phyloP scores from a whole-genome alignment of 1,140 invertebrate species.

The Heliconius hewitsoni region DNA sequence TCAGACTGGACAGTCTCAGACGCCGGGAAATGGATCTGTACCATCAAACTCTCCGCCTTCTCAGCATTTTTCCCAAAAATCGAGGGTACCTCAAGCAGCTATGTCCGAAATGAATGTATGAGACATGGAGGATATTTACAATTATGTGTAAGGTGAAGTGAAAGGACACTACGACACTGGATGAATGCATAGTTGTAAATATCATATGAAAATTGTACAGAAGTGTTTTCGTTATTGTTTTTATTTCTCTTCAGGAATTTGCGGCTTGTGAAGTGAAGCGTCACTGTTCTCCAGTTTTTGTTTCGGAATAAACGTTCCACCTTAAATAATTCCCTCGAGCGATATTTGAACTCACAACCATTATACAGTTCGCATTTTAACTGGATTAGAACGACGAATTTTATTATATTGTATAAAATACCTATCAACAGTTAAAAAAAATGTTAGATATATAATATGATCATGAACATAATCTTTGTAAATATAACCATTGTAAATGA shows the following conservation, averaged over 20 bases:
- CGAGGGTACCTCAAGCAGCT: constrained; percentile 87
- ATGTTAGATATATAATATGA: constrained; percentile 1
- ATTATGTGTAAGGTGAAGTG: constrained; percentile 77
- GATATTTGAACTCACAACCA: not conserved
- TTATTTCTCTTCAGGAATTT: not conserved
- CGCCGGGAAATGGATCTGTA: constrained; percentile 70
- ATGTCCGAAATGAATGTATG: constrained; percentile 93
- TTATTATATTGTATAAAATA: not conserved
- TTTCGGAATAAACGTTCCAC: not conserved
- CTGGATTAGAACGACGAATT: not conserved
- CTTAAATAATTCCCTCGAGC: not conserved
- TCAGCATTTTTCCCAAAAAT: constrained; percentile 79
- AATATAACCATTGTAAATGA: constrained; percentile 23
- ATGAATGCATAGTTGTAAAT: constrained; percentile 72
- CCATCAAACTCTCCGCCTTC: constrained; percentile 69
- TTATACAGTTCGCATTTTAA: not conserved
- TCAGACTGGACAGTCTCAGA: constrained; percentile 68
- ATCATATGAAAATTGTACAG: constrained; percentile 52
- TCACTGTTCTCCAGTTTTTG: not conserved
- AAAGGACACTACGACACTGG: constrained; percentile 48
- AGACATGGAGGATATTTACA: constrained; percentile 82
- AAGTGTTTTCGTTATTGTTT: constrained; percentile 19
- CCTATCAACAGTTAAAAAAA: not conserved
- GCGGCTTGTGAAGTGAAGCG: not conserved
- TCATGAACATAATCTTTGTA: constrained; percentile 17